Conservation (phyloP, 37 sponge, comb jelly and placozoan genomes). For the Spongilla lacustris region DNA sequence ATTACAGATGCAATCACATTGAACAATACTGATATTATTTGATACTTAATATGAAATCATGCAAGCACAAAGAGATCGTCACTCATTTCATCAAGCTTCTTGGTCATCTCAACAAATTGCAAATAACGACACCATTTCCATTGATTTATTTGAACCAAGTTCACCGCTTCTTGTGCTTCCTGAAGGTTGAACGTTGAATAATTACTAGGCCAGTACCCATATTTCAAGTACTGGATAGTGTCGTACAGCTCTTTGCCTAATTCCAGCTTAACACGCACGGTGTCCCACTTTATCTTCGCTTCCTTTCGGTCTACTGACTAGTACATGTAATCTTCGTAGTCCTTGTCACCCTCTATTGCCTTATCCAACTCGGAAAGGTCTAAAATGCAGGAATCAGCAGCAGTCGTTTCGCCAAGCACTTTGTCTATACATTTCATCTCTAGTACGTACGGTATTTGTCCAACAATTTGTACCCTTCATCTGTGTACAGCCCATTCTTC, state of each 20-base stretch:
- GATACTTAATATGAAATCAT: too few species aligned
- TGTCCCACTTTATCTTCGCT: background rate
- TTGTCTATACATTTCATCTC: background rate
- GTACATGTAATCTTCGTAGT: background rate
- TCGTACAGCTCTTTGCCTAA: background rate
- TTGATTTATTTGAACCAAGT: background rate
- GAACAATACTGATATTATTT: too few species aligned
- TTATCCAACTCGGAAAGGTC: background rate
- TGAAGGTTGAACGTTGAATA: background rate
- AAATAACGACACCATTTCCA: background rate
- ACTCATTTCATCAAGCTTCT: background rate
- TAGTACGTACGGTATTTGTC: background rate
- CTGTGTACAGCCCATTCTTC: background rate
- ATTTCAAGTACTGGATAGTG: background rate
- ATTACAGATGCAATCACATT: too few species aligned
- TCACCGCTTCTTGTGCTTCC: background rate
- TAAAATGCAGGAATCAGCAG: background rate
- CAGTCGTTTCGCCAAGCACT: background rate
- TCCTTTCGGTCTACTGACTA: background rate
- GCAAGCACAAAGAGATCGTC: too few species aligned
- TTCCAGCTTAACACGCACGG: background rate
- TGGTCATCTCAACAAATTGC: background rate
- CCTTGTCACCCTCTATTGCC: background rate
- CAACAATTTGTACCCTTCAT: background rate
- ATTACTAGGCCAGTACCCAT: background rate